Base-by-base conservation (phyloP, 1,140 invertebrate species). In the Nephotettix cincticeps region DNA sequence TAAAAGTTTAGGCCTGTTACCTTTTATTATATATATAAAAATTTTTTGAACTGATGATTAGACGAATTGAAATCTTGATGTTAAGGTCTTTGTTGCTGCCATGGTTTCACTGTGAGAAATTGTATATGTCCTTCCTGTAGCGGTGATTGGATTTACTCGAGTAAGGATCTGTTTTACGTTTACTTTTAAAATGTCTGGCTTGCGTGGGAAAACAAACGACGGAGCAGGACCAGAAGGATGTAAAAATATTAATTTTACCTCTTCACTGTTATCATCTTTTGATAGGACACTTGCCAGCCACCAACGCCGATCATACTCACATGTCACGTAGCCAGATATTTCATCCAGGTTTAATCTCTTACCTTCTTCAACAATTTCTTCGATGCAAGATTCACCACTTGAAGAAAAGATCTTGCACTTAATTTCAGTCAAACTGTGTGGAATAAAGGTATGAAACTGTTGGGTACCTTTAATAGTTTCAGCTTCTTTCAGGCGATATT, bases 151-250 rank as follows among this genome's bases (percentile, higher is more conserved):
- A 14, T 56, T 23, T 9, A 56, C 23, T 56, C n/a, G n/a, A n/a
- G n/a, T n/a, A n/a, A 56, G 21, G 9, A 56, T 56, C 6, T 19
- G 51, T 56, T 56, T 14, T 56, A 56, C 19, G 51, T 56, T 9
- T 19, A 56, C 51, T 56, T 56, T 56, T 56, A 21, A 56, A 9
- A 56, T 56, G n/a, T n/a, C 51, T 11, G 51, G 51, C 9, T 56
- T 56, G 51, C 51, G 51, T 56, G 51, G 51, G 51, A 56, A 56
- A 56, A 56, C 23, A 56, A 56, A 56, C 23, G 51, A 56, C 9
- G 19, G 51, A 56, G 23, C 9, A 56, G 19, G 51, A 21, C 51
- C 51, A 56, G 23, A 56, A 56, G 51, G 51, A 56, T 21, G 23
- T 56, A 56, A 21, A 56, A 56, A 56, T 56, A 56, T 56, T 11